Evolutionary conservation across 2,113 vertebrate genomes (phyloP), one percentile per base, ranked within the genome.

Genomic region (Scophthalmus maximus): DNA sequence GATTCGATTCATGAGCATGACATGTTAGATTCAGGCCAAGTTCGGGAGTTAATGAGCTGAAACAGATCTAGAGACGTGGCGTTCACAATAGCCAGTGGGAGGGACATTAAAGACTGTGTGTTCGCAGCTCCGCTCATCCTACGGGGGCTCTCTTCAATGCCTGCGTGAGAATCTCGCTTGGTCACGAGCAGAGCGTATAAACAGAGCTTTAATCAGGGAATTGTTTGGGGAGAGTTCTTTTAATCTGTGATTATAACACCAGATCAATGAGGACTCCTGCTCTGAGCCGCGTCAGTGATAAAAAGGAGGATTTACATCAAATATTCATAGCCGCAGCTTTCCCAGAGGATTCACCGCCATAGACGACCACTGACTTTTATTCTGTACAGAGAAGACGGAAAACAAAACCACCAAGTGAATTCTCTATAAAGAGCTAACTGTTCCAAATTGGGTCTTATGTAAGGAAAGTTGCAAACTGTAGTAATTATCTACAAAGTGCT

Each of bases 21-120:
- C 87, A 52, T 87, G 88, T 85, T 18, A 71, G 87, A 85, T 49
- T 66, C 81, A 22, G 86, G 92, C 93, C 93, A 92, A 89, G 90
- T 93, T 90, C 65, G 81, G 70, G 88, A 91, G 85, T 92, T 87
- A 95, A 94, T 89, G 94, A 93, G 88, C 81, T 89, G 93, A 91
- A 94, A 89, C 85, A 87, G 91, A 89, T 85, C 50, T 81, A 93
- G 78, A 77, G 70, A 82, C 85, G 86, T 57, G 34, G 83, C 84
- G 77, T 74, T 85, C 82, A 82, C 82, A 79, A 64, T 59, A 84
- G 78, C 85, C 82, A 71, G 60, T 74, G 72, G 83, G 70, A 84
- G 72, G 61, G 67, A 83, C 85, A 86, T 81, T 88, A 90, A 87
- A 89, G 87, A 60, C 65, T 50, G 51, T 55, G 77, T 57, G 55